These are phyloP conservation scores for Cladopsammia gracilis DNA, from an alignment of 64 coral and sea anemone genomes.

Conservation along the genomic window DNA sequence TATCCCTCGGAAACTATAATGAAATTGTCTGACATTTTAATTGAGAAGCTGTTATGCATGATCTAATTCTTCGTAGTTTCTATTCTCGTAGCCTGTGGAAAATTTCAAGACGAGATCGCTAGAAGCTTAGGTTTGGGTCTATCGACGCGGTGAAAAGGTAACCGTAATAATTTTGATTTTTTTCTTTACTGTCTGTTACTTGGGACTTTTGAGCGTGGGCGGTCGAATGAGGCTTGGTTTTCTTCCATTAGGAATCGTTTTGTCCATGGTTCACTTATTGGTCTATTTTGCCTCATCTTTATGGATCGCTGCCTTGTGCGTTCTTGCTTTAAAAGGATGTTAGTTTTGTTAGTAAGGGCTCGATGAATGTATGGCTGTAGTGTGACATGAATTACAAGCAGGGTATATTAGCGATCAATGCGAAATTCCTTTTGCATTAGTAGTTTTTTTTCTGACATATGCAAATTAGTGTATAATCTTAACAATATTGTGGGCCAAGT, in stretches of 20 bases:
- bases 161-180: background rate
- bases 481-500: background rate
- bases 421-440: slow-evolving; percentile 31
- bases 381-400: background rate
- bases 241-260: background rate
- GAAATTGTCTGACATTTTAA: background rate
- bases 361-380: background rate
- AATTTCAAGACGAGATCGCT: background rate
- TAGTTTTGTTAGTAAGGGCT: too few relatives aligned
- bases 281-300: too few relatives aligned
- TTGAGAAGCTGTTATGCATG: background rate
- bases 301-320: background rate
- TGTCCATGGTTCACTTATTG: background rate
- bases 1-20: background rate
- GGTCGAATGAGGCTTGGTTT: background rate
- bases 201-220: background rate
- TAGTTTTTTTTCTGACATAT: background rate
- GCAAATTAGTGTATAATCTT: background rate
- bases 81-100: background rate
- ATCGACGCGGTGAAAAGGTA: background rate
- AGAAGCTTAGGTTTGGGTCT: background rate
- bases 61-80: background rate
- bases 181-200: background rate
- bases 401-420: background rate
- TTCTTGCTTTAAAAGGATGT: background rate